Base-by-base conservation (phyloP, 1,140 invertebrate species). In the Aphelenchoides besseyi region DNA sequence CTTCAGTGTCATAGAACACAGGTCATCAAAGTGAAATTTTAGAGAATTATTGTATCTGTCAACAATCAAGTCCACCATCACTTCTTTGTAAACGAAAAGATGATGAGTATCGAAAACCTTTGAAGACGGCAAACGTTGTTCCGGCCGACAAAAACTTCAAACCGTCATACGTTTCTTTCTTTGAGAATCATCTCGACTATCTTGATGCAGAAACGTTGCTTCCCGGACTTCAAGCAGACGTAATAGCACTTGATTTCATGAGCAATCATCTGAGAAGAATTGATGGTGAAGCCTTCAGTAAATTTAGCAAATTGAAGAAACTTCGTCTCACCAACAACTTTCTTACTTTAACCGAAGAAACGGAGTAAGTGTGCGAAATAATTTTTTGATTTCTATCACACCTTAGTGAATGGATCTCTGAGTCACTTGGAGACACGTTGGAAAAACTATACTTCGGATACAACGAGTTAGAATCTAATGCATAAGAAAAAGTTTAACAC, bases 391-490 rank as follows among this genome's bases (percentile, higher is more conserved):
- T 48, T 59, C 57, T 8, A 59, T 9, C 23, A 18, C 57, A 23
- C 23, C 30, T 61, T 30, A 61, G 16, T 30, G 63, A 33, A 26
- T 66, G 63, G 63, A 66, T 68, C 1, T 68, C 66, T 18, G 48
- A 68, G 9, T 16, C 9, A 63, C 53, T 68, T 9, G 48, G 48
- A 0, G 28, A 68, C 9, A 68, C 57, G 8, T 29, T 68, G 48
- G 33, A 68, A n/a, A 68, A n/a, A 1, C 48, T 68, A 9, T 68
- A 68, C 33, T 30, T 68, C n/a, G 66, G 16, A 18, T 68, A 68
- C 48, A 68, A 68, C 33, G 0, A n/a, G n/a, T n/a, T n/a, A n/a
- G n/a, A n/a, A n/a, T n/a, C n/a, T n/a, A n/a, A n/a, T n/a, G n/a
- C n/a, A n/a, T n/a, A n/a, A n/a, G n/a, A n/a, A n/a, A n/a, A n/a